Percentiles rank a stretch among this genome's conserved stretches.
Conservation (phyloP, 1,140 invertebrate species). For the Leptinotarsa lineolata region DNA sequence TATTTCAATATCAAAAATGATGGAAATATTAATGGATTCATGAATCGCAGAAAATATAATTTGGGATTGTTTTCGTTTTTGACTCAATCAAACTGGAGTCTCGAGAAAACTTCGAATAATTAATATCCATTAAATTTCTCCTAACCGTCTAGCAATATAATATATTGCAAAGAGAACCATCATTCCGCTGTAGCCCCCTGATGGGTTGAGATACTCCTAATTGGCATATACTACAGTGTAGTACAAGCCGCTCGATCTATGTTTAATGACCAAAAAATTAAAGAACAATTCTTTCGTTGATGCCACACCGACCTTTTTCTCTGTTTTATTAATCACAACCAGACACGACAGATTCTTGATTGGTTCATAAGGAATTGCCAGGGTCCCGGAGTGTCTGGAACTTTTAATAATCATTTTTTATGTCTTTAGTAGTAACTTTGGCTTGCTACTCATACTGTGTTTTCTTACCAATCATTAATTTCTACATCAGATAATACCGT, state of each 20-base stretch:
- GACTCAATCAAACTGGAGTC: background rate
- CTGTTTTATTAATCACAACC: conserved; percentile 50
- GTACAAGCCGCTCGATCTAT: conserved; percentile 35
- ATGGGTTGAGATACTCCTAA: conserved; percentile 41
- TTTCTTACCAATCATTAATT: conserved; percentile 48
- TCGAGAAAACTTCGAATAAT: conserved; percentile 23
- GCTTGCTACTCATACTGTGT: conserved; percentile 50
- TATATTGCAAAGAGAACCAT: conserved; percentile 42
- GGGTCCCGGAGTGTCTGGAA: conserved; percentile 47
- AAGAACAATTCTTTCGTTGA: conserved; percentile 37
- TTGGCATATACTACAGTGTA: conserved; percentile 44
- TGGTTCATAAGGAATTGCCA: conserved; percentile 41
- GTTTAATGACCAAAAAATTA: conserved; percentile 47
- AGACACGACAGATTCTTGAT: conserved; percentile 48
- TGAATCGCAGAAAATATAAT: too few species aligned
- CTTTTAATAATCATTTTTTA: conserved; percentile 48
- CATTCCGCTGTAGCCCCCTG: conserved; percentile 36
- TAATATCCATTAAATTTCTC: conserved; percentile 45
- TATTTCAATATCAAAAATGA: too few species aligned
- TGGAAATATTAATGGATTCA: too few species aligned
- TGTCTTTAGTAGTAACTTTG: conserved; percentile 26
- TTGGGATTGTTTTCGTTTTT: background rate
- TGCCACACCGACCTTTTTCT: conserved; percentile 21
- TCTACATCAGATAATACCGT: conserved; percentile 33
- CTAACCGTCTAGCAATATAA: conserved; percentile 32